Percentiles rank a stretch among this genome's conserved stretches.
These are phyloP conservation scores for Pseudolaguvia tuberculata DNA, from an alignment of 2,113 vertebrate species.

Conservation along the genomic window DNA sequence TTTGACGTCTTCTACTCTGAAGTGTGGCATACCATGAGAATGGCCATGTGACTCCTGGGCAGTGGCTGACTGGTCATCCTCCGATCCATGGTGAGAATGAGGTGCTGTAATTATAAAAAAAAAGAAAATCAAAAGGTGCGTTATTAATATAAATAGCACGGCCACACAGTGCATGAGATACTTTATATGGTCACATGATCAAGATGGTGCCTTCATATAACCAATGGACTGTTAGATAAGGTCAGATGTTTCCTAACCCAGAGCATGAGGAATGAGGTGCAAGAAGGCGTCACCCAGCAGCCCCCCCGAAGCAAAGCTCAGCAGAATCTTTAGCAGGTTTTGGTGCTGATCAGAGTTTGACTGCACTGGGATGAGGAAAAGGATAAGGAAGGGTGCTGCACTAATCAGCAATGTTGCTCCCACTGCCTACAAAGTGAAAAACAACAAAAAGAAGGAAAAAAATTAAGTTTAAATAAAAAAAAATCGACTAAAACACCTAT, in stretches of 20 bases:
- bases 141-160: not conserved
- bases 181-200: not conserved
- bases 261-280: conserved; percentile 87
- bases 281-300: conserved; percentile 88
- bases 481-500: not conserved
- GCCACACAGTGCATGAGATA: not conserved
- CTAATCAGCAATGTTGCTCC: conserved; percentile 85
- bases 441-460: too few species aligned
- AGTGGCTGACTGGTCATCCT: conserved; percentile 50
- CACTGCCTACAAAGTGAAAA: conserved; percentile 66
- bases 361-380: conserved; percentile 86
- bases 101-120: conserved; percentile 62
- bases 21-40: conserved; percentile 60
- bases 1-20: too few species aligned
- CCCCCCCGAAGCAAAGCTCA: conserved; percentile 86
- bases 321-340: conserved; percentile 81
- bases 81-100: conserved; percentile 68
- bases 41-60: conserved; percentile 61
- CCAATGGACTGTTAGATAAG: too few species aligned
- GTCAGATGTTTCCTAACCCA: conserved; percentile 62
- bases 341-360: conserved; percentile 83
- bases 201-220: too few species aligned
- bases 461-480: too few species aligned
- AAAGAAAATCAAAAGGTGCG: not conserved
- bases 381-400: conserved; percentile 82